Percentiles rank a stretch among this genome's conserved stretches.
phyloP scores from a whole-genome alignment of 2,113 vertebrate species.

The Notothenia coriiceps region DNA sequence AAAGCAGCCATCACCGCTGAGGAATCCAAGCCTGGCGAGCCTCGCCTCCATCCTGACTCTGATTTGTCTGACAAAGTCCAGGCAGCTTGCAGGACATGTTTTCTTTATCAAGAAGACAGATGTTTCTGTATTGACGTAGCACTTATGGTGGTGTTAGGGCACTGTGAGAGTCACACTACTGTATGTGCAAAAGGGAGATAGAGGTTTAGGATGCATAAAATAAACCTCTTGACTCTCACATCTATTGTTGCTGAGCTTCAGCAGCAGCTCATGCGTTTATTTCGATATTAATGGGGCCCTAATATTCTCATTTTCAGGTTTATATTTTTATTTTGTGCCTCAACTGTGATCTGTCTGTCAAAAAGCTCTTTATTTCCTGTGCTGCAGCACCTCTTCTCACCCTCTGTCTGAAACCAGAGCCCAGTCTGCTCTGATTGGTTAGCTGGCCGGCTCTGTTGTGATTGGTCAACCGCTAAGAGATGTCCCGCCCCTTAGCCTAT shows the following conservation, averaged over 20 bases:
- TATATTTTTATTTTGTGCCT: no score
- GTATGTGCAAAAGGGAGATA: neutral
- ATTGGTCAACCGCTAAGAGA: no score
- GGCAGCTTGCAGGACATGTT: constrained; percentile 36
- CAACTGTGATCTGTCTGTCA: no score
- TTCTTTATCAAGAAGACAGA: constrained; percentile 43
- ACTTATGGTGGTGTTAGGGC: constrained; percentile 38
- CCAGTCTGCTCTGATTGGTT: no score
- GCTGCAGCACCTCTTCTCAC: no score
- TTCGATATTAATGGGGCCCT: constrained; percentile 10
- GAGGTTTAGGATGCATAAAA: constrained; percentile 21
- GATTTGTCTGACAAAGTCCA: constrained; percentile 68
- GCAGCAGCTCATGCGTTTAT: constrained; percentile 52
- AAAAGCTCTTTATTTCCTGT: no score
- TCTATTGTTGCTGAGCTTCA: constrained; percentile 32
- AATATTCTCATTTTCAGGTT: no score
- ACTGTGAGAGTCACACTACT: constrained; percentile 3
- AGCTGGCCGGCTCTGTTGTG: no score
- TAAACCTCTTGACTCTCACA: constrained; percentile 1
- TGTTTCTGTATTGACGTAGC: constrained; percentile 50
- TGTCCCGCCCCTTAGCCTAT: no score
- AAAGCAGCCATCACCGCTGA: constrained; percentile 55
- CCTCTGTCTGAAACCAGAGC: no score
- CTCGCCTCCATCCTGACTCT: constrained; percentile 47
- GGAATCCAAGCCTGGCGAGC: constrained; percentile 65